Conservation (phyloP, 2,113 vertebrate genomes). For the Indicator indicator region DNA sequence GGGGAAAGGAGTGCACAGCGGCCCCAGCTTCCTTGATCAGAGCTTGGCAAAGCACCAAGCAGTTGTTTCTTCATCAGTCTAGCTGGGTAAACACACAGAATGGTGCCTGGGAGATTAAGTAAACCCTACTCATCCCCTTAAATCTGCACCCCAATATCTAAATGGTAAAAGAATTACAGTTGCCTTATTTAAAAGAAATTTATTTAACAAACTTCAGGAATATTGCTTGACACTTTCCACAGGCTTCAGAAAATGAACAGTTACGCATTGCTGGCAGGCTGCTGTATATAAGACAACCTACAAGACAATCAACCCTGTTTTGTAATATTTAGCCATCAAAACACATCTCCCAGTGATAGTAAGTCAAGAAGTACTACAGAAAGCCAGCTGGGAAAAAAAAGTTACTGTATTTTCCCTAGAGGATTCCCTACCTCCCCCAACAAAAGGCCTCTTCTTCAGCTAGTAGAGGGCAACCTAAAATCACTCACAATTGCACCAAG, state of each 20-base stretch:
- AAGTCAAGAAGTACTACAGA: not conserved
- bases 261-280: not conserved
- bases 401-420: not conserved
- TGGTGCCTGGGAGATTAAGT: not conserved
- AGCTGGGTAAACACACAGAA: not conserved
- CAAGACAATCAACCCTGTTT: not conserved
- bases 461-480: not conserved
- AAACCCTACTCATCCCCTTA: not conserved
- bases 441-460: constrained; percentile 18
- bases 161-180: not conserved
- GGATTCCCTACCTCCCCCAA: not conserved
- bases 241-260: constrained; percentile 17
- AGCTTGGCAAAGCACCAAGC: not conserved
- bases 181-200: constrained; percentile 33
- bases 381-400: not conserved
- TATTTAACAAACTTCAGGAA: constrained; percentile 57
- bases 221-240: constrained; percentile 1
- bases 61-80: not conserved
- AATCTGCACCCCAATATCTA: not conserved
- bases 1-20: accelerated
- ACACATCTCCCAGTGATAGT: not conserved
- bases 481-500: not conserved
- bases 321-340: constrained; percentile 7
- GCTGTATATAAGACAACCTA: not conserved
- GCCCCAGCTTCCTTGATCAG: not conserved